A percentile compares a stretch with the other conserved stretches of the same genome.
phyloP scores from a whole-genome alignment of 2,888 invertebrate genomes.

The Unio pictorum region DNA sequence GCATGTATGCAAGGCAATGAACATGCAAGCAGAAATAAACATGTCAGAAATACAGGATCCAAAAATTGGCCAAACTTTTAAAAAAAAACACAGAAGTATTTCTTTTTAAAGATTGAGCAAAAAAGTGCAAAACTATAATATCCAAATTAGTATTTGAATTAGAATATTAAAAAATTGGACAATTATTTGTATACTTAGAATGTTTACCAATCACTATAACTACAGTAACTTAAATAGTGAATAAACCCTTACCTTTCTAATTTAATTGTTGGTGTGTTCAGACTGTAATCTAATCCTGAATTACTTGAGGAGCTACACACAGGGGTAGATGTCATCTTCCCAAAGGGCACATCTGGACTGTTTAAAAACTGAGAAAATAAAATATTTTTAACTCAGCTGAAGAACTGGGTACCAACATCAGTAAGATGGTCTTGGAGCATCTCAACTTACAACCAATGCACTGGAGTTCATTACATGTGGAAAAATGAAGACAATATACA shows the following conservation, averaged over 20 bases:
- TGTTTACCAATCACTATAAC: neutral
- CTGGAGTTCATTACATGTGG: too few relatives aligned
- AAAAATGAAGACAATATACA: too few relatives aligned
- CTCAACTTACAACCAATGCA: too few relatives aligned
- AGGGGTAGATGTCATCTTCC: constrained; percentile 70
- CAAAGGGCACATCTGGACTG: constrained; percentile 64
- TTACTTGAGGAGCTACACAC: constrained; percentile 46
- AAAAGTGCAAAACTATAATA: neutral
- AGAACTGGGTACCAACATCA: too few relatives aligned
- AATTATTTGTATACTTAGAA: neutral
- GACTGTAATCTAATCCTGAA: constrained; percentile 33
- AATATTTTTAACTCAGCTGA: neutral
- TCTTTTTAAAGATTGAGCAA: too few relatives aligned
- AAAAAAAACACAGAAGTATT: too few relatives aligned
- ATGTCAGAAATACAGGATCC: too few relatives aligned
- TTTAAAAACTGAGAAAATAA: constrained; percentile 65
- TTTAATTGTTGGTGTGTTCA: constrained; percentile 46
- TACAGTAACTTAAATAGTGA: neutral
- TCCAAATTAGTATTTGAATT: constrained; percentile 4
- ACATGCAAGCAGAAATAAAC: too few relatives aligned
- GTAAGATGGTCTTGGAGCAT: too few relatives aligned
- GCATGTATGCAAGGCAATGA: too few relatives aligned
- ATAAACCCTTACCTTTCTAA: constrained; percentile 32
- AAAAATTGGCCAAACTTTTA: too few relatives aligned
- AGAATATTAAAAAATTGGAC: neutral